Conservation (phyloP, 2,113 vertebrate species). For the Cololabis saira region DNA sequence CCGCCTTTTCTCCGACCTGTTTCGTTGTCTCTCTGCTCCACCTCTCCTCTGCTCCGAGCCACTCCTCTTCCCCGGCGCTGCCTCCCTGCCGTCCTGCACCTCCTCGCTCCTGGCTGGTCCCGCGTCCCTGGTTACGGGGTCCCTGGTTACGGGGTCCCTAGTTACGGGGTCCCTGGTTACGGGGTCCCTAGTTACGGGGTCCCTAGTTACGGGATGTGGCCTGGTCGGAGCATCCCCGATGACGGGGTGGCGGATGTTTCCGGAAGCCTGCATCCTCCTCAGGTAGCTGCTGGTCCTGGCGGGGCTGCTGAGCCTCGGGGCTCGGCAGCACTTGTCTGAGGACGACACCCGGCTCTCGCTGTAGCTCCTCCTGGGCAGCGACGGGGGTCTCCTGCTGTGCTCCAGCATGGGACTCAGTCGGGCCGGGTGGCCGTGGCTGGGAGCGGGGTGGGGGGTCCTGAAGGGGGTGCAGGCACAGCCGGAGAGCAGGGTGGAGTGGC, state of each 20-base stretch:
- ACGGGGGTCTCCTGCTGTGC: not conserved
- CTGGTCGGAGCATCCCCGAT: slow-evolving; percentile 32
- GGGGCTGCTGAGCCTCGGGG: slow-evolving; percentile 52
- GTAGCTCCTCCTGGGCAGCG: slow-evolving; percentile 71
- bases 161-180: slow-evolving; percentile 19
- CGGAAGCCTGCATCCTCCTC: slow-evolving; percentile 77
- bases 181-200: slow-evolving; percentile 30
- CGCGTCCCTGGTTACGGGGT: no score
- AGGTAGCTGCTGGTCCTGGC: slow-evolving; percentile 60
- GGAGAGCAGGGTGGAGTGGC: slow-evolving; percentile 53
- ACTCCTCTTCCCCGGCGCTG: slow-evolving; percentile 36
- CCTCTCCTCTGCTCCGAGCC: slow-evolving; percentile 58
- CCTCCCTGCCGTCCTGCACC: slow-evolving; percentile 19
- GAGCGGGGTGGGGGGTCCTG: slow-evolving; percentile 49
- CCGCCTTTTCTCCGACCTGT: slow-evolving; percentile 35
- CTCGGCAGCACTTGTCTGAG: slow-evolving; percentile 9
- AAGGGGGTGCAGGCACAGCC: slow-evolving; percentile 59
- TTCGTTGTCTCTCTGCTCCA: not conserved
- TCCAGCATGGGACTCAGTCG: slow-evolving; percentile 50
- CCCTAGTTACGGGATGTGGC: slow-evolving; percentile 14
- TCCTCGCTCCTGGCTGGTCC: not conserved
- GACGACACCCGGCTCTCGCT: slow-evolving; percentile 74
- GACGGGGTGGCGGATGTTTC: slow-evolving; percentile 75
- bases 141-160: slow-evolving; percentile 7
- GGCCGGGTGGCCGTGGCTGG: slow-evolving; percentile 47